Base-by-base conservation (phyloP, 2,888 invertebrate genomes). In the Drosophila setosimentum region DNA sequence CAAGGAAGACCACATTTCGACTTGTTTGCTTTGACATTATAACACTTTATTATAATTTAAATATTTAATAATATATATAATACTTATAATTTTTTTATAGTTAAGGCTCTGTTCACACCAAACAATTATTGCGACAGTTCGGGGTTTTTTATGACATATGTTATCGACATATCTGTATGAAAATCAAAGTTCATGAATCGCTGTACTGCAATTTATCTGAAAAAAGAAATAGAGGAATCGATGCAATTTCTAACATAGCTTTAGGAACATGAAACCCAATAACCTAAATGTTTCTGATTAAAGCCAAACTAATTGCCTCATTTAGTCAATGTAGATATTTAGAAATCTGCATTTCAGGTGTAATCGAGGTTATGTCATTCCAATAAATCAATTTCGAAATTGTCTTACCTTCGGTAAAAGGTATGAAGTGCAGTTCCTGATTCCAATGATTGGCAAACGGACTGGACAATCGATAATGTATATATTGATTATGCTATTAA, bases 401-500 rank as follows among this genome's bases (percentile, higher is more conserved):
- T 13, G n/a, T n/a, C 27, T 33, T 29, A 24, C 11, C 18, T 51
- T 40, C n/a, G 10, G 21, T 45, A 7, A 21, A 42, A 21, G 5
- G 5, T 10, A 8, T 51, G 8, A 32, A 16, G 51, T 53, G 16
- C 16, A n/a, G n/a, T n/a, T n/a, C n/a, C n/a, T n/a, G n/a, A n/a
- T n/a, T n/a, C n/a, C n/a, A n/a, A 68, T 75, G 58, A 63, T 21
- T 13, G 21, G 6, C 21, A 42, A 21, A 13, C 21, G 7, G 21
- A 1, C 21, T 42, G 42, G 13, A 3, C 21, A 42, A 42, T 42
- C 42, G 21, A 42, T 21, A 21, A 13, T 21, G 3, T 53, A 18
- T 60, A 51, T 74, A 74, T 51, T 18, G 40, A 60, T 60, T 64
- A 51, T 60, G 45, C 27, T 63, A 63, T 60, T 63, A 42, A 55